Percentiles rank a stretch among this genome's conserved stretches.
Conservation (phyloP, 2,113 vertebrate species). For the Dromiciops gliroides region DNA sequence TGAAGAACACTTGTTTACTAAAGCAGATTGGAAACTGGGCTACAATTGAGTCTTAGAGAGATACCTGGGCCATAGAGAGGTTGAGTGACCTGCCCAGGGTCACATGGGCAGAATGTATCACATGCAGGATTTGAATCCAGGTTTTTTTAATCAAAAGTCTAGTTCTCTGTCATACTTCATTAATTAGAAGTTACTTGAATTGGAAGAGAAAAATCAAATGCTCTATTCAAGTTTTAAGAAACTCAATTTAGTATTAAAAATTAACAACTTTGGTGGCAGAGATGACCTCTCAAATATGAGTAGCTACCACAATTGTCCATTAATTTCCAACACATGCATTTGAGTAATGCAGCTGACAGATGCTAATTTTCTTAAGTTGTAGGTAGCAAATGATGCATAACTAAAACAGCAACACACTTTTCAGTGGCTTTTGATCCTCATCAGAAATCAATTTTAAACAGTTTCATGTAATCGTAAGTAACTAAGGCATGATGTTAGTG, state of each 20-base stretch:
- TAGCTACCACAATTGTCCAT: slow-evolving; percentile 68
- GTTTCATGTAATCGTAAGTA: slow-evolving; percentile 65
- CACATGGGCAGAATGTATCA: neutral
- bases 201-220: neutral
- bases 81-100: neutral
- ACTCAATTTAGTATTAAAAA: slow-evolving; percentile 50
- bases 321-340: slow-evolving; percentile 71
- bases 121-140: neutral
- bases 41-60: neutral
- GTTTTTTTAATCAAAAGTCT: slow-evolving; percentile 22
- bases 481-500: slow-evolving; percentile 54
- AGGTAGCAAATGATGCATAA: slow-evolving; percentile 77
- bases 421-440: slow-evolving; percentile 65
- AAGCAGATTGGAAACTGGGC: neutral
- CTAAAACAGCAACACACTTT: slow-evolving; percentile 73
- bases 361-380: slow-evolving; percentile 80
- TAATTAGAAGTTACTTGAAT: neutral
- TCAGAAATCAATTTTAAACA: slow-evolving; percentile 77
- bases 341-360: slow-evolving; percentile 75
- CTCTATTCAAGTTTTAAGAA: slow-evolving; percentile 31
- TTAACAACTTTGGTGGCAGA: slow-evolving; percentile 55
- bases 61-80: neutral
- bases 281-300: slow-evolving; percentile 63
- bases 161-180: neutral
- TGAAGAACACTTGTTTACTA: neutral